Evolutionary conservation across 1,140 invertebrate species (phyloP), one percentile per base, ranked within the genome.

Genomic region (Pseudomyrmex cubaensis): DNA sequence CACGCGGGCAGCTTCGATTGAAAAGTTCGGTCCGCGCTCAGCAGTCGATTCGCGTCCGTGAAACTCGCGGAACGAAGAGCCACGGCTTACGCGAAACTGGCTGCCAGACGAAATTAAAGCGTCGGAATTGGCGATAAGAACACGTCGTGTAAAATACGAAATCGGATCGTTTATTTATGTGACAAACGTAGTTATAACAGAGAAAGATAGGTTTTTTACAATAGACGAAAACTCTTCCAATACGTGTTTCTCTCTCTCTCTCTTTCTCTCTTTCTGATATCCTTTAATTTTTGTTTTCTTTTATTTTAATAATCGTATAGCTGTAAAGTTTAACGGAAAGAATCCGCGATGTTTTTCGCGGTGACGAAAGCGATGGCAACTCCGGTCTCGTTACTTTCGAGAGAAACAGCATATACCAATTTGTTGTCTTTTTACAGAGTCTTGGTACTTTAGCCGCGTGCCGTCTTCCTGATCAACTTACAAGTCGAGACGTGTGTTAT

Each of bases 81-180:
- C 25, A 17, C 66, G 76, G 22, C 52, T 66, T 70, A 67, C 64
- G 44, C 57, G 77, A 56, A 13, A 74, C 66, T 54, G 50, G 35
- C 46, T 46, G 84, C 66, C 83, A 84, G 67, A 82, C 48, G 50
- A 85, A 78, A 85, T 85, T 83, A 83, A 85, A 73, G 73, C 61
- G 67, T 69, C 46, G 80, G 48, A 54, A 77, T 66, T 75, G 63
- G 35, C 84, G 46, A 57, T 35, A 46, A 15, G 59, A n/a, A 17
- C 20, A 74, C 35, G 48, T 57, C 70, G 59, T 44, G 69, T 59
- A 50, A 86, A 85, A 80, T 66, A 82, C 50, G 44, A 13, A 17
- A 15, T 17, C 56, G 22, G 12, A 0, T 10, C n/a, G 35, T 25
- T 85, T 76, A 73, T 76, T 83, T 87, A 85, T 59, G 75, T 54